Percentiles rank a stretch among this genome's conserved stretches.
phyloP scores from a whole-genome alignment of 1,140 invertebrate genomes.

The Caenorhabditis elegans region WBcel235 BX284605.5:5021001-5021500 shows the following conservation, averaged over 20 bases:
- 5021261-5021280: neutral
- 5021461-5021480: too few relatives aligned
- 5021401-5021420: neutral
- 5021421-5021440: too few relatives aligned
- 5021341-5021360: neutral
- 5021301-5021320: neutral
- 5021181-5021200: neutral
- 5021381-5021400: neutral
- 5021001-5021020: too few relatives aligned
- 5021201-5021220: neutral
- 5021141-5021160: neutral
- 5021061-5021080: neutral
- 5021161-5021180: neutral
- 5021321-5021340: neutral
- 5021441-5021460: too few relatives aligned
- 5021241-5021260: neutral
- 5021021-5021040: too few relatives aligned
- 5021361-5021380: neutral
- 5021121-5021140: neutral
- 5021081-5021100: constrained; percentile 4
- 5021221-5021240: neutral
- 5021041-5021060: neutral
- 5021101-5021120: neutral
- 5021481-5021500: too few relatives aligned
- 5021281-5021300: neutral